Evolutionary conservation across 2,113 vertebrate genomes (phyloP).

Genomic region (Percopsis transmontana): DNA sequence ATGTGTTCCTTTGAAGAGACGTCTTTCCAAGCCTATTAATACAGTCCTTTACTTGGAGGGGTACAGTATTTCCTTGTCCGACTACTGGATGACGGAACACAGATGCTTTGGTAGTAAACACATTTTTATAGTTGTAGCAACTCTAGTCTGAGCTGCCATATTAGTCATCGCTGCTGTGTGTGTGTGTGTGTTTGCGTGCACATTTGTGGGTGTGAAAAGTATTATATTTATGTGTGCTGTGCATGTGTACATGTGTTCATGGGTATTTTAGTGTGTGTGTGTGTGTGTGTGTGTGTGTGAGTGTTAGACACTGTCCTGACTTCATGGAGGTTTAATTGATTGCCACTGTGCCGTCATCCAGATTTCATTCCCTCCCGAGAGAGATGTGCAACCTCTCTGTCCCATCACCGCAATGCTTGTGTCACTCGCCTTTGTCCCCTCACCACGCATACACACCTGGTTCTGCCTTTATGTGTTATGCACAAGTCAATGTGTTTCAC

Average conservation of each 20-base stretch:
- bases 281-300: conserved; percentile 2
- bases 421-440: conserved; percentile 12
- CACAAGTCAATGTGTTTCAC: no score
- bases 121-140: conserved; percentile 17
- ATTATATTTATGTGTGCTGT: background rate
- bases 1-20: conserved; percentile 56
- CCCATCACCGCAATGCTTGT: conserved; percentile 28
- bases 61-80: conserved; percentile 34
- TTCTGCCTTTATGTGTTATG: no score
- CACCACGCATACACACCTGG: background rate
- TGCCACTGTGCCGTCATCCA: conserved; percentile 51
- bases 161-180: background rate
- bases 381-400: conserved; percentile 66
- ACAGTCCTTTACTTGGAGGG: conserved; percentile 47
- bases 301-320: background rate
- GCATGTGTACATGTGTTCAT: background rate
- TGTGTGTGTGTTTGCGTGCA: background rate
- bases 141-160: conserved; percentile 21
- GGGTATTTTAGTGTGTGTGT: conserved; percentile 9
- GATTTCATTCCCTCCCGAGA: conserved; percentile 63
- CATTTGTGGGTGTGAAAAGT: background rate
- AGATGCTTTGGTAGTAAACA: conserved; percentile 33
- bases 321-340: conserved; percentile 58
- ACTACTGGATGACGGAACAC: conserved; percentile 48
- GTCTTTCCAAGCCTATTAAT: conserved; percentile 42